These are phyloP conservation scores for Echinarachnius parma DNA, from an alignment of 53 echinoderm and acorn worm species.

Conservation along the genomic window DNA sequence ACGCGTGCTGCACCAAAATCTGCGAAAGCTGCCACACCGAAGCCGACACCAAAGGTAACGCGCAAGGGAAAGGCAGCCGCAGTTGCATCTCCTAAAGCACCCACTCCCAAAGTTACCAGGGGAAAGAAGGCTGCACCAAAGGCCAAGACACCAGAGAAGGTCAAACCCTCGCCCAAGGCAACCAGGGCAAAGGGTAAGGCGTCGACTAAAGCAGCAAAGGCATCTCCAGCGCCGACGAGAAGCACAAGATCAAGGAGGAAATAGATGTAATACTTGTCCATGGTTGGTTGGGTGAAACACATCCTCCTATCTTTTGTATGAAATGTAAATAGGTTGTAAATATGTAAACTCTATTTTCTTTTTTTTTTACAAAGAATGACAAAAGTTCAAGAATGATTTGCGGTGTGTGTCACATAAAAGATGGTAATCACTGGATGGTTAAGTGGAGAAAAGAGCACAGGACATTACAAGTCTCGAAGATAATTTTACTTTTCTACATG, in stretches of 20 bases:
- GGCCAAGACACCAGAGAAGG: constrained; percentile 34
- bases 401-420: too few species aligned
- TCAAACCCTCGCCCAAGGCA: constrained; percentile 29
- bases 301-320: too few species aligned
- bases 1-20: constrained; percentile 40
- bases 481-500: too few species aligned
- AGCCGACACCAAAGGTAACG: constrained; percentile 51
- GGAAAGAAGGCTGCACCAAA: constrained; percentile 28
- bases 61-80: constrained; percentile 47
- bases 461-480: too few species aligned
- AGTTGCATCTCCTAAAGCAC: constrained; percentile 19
- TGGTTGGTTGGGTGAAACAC: too few species aligned
- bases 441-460: too few species aligned
- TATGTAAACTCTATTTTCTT: too few species aligned
- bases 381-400: too few species aligned
- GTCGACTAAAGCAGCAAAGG: constrained; percentile 5
- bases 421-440: too few species aligned
- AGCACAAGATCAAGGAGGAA: constrained; percentile 33
- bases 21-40: constrained; percentile 40
- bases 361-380: too few species aligned
- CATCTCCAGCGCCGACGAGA: constrained; percentile 31
- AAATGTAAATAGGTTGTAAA: too few species aligned
- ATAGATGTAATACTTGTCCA: too few species aligned
- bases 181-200: constrained; percentile 34
- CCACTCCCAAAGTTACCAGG: constrained; percentile 37